Conservation (phyloP, 2,797 vertebrate species). For the Botia kubotai region DNA sequence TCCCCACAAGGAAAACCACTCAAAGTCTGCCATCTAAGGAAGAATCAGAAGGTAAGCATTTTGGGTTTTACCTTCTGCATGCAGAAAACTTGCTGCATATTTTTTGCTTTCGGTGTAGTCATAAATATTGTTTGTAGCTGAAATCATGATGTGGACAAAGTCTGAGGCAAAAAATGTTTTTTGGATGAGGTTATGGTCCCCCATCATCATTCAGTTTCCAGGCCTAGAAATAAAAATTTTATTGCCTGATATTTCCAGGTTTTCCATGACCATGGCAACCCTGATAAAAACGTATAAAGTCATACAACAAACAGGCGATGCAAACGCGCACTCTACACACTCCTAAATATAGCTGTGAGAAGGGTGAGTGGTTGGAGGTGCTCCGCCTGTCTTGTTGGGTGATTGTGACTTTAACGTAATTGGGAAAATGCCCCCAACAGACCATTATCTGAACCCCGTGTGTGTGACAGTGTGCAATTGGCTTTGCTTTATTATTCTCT, state of each 20-base stretch:
- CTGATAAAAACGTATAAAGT: not conserved
- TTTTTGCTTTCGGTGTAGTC: not conserved
- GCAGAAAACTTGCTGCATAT: not conserved
- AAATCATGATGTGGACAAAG: not conserved
- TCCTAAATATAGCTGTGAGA: conserved; percentile 27
- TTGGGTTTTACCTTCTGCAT: not conserved
- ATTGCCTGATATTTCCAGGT: not conserved
- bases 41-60: not conserved
- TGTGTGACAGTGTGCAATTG: not conserved
- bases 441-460: conserved; percentile 58
- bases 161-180: too few relatives aligned
- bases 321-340: not conserved
- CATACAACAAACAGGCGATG: not conserved
- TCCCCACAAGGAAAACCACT: not conserved
- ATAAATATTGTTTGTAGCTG: not conserved
- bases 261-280: not conserved
- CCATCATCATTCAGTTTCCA: not conserved
- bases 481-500: conserved; percentile 32
- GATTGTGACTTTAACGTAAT: conserved; percentile 73
- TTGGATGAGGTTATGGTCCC: not conserved
- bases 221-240: too few relatives aligned
- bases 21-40: not conserved
- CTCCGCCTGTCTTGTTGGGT: conserved; percentile 52
- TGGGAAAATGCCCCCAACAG: conserved; percentile 67
- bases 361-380: conserved; percentile 46